Evolutionary conservation across 2,888 invertebrate species (phyloP).

Genomic region (Nephrotoma appendiculata): DNA sequence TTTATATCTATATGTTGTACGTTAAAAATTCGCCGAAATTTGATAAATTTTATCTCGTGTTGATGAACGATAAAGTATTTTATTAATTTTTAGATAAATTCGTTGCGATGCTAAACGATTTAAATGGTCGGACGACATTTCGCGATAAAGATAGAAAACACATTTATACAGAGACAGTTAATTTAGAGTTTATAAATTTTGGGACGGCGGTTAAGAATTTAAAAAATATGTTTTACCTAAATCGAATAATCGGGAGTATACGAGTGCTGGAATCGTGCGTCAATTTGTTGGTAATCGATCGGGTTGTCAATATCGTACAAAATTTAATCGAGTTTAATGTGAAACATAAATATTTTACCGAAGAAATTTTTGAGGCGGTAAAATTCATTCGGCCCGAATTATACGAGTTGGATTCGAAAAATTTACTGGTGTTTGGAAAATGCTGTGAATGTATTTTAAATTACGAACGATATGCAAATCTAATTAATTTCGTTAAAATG

Average conservation of each 20-base stretch:
- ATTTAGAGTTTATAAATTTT: not conserved
- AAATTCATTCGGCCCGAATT: no score
- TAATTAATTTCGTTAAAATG: not conserved
- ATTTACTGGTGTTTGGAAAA: not conserved
- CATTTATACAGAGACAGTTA: not conserved
- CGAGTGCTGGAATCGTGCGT: no score
- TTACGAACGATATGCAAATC: not conserved
- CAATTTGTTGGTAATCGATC: no score
- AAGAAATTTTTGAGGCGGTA: no score
- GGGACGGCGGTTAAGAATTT: not conserved
- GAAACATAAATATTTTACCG: no score
- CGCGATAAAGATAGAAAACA: not conserved
- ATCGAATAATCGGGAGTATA: no score
- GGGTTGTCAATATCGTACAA: no score
- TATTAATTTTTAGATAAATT: not conserved
- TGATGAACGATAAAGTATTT: not conserved
- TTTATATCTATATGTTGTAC: not conserved
- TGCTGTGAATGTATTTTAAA: not conserved
- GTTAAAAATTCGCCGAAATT: not conserved
- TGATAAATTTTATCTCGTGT: not conserved
- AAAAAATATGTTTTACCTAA: no score
- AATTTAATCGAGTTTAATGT: no score
- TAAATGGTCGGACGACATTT: not conserved
- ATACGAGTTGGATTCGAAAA: not conserved
- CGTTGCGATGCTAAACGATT: not conserved